Conservation (phyloP, 2,888 invertebrate species). For the Drosophila emarginata region DNA sequence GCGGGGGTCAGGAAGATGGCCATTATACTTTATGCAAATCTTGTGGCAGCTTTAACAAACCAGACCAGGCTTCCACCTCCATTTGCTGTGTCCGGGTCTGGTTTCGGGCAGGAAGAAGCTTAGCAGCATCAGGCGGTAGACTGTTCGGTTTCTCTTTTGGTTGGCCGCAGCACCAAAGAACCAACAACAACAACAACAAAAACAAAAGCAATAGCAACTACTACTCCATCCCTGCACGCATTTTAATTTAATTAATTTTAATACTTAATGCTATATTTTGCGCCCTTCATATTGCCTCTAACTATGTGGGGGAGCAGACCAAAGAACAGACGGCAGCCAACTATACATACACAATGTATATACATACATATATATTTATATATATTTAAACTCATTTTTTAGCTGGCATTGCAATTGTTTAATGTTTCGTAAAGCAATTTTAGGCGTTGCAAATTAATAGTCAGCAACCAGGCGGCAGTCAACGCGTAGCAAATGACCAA, state of each 20-base stretch:
- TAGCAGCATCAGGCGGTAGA: conserved; percentile 36
- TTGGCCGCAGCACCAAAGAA: conserved; percentile 5
- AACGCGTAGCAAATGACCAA: conserved; percentile 32
- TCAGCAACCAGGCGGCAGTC: conserved; percentile 13
- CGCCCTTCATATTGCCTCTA: conserved; percentile 43
- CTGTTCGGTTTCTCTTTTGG: conserved; percentile 20
- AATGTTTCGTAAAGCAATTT: conserved; percentile 69
- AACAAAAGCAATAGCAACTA: conserved; percentile 22
- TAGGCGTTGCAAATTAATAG: conserved; percentile 66
- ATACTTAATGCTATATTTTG: conserved; percentile 72
- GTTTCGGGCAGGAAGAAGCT: conserved; percentile 26
- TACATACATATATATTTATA: conserved; percentile 18
- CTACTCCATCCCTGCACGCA: conserved; percentile 56
- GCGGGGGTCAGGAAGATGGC: conserved; percentile 60
- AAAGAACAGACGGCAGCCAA: conserved; percentile 12
- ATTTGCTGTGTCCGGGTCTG: conserved; percentile 5
- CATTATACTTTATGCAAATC: conserved; percentile 77
- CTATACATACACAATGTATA: conserved; percentile 28
- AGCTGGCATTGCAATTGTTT: conserved; percentile 67
- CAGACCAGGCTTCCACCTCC: conserved; percentile 37
- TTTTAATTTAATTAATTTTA: conserved; percentile 77
- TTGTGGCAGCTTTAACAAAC: conserved; percentile 70
- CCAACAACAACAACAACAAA: conserved; percentile 15
- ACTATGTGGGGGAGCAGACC: conserved; percentile 38
- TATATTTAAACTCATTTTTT: conserved; percentile 49